Conservation (phyloP, 2,888 invertebrate species). For the Drosophila neotestacea region DNA sequence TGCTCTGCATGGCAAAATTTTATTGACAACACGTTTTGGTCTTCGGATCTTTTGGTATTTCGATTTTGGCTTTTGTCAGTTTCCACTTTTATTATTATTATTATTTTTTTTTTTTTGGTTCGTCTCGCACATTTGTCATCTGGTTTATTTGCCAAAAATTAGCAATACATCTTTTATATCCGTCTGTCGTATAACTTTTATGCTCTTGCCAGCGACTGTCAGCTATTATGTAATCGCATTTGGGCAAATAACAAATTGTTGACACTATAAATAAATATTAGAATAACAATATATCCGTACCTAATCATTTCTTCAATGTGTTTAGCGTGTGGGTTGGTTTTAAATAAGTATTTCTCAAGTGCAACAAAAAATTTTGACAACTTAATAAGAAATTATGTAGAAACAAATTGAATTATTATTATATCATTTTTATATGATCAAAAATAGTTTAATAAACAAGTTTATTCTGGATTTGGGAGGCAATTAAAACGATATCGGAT, state of each 20-base stretch:
- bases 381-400: not conserved
- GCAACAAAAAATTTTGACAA: conserved; percentile 7
- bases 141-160: conserved; percentile 64
- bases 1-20: conserved; percentile 8
- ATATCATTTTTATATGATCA: not conserved
- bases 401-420: not conserved
- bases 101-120: not conserved
- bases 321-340: not conserved
- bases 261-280: conserved; percentile 18
- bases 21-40: conserved; percentile 61
- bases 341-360: conserved; percentile 1
- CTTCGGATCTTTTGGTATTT: conserved; percentile 30
- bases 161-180: conserved; percentile 50
- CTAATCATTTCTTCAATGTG: not conserved
- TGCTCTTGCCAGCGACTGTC: conserved; percentile 1
- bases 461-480: too few relatives aligned
- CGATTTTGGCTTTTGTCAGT: conserved; percentile 53
- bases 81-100: not conserved
- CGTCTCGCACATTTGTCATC: conserved; percentile 52
- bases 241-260: conserved; percentile 20
- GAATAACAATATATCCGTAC: not conserved
- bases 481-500: too few relatives aligned
- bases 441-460: too few relatives aligned
- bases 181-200: conserved; percentile 10
- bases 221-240: conserved; percentile 56